Conservation (phyloP, 1,140 invertebrate species). For the Camponotus pennsylvanicus region DNA sequence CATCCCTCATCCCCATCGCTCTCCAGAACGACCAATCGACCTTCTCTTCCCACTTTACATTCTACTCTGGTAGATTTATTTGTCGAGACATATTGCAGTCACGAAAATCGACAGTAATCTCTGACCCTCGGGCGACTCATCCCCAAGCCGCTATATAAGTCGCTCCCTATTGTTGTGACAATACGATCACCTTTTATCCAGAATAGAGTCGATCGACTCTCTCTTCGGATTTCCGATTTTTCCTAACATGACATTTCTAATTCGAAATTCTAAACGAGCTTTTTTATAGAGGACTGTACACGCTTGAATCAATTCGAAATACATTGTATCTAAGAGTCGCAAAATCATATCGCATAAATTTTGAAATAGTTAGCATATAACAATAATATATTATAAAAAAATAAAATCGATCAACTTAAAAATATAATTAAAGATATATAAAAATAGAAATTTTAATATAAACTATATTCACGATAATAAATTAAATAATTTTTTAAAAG, state of each 20-base stretch:
- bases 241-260: neutral
- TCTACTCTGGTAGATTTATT: constrained; percentile 73
- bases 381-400: neutral
- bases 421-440: neutral
- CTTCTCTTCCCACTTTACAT: constrained; percentile 69
- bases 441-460: constrained; percentile 4
- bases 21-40: constrained; percentile 64
- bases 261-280: constrained; percentile 1
- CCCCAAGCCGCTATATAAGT: constrained; percentile 26
- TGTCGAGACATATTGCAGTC: constrained; percentile 69
- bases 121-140: constrained; percentile 52
- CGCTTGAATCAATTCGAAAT: neutral
- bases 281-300: neutral
- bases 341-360: neutral
- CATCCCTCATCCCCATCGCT: constrained; percentile 6
- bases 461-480: constrained; percentile 7
- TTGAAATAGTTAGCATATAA: neutral
- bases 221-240: constrained; percentile 23
- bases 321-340: neutral
- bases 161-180: constrained; percentile 47
- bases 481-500: neutral
- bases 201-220: constrained; percentile 36
- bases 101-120: constrained; percentile 70
- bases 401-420: neutral
- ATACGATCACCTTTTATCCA: neutral